phyloP scores from a whole-genome alignment of 92 coral and sea anemone genomes.

The Phenganax subtilis region DNA sequence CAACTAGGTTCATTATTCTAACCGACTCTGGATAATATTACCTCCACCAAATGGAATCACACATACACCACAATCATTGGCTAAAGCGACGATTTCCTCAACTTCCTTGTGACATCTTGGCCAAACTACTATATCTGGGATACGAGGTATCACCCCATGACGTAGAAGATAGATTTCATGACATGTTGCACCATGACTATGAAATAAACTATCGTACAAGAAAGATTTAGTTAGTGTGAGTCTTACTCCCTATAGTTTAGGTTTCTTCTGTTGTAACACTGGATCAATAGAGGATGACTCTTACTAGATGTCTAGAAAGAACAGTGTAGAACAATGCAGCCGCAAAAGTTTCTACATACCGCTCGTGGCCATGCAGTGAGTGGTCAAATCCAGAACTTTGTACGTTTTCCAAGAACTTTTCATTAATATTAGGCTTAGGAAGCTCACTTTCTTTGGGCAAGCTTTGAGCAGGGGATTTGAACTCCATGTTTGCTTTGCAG shows the following conservation, averaged over 20 bases:
- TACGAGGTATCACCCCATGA: constrained; percentile 73
- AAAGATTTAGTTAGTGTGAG: not conserved
- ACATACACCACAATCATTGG: constrained; percentile 78
- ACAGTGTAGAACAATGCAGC: too few species aligned
- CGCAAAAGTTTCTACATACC: not conserved
- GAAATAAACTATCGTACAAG: constrained; percentile 59
- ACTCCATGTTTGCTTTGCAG: constrained; percentile 63
- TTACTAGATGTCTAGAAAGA: too few species aligned
- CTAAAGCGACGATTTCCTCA: constrained; percentile 66
- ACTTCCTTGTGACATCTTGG: constrained; percentile 90
- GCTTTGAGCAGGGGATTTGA: constrained; percentile 70
- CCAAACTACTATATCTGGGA: constrained; percentile 94
- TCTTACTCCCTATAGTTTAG: not conserved
- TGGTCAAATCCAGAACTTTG: constrained; percentile 56
- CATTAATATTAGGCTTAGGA: constrained; percentile 70
- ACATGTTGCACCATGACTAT: constrained; percentile 90
- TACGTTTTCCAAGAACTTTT: constrained; percentile 57
- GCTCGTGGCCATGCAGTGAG: constrained; percentile 69
- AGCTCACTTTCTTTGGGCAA: constrained; percentile 73
- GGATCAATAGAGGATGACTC: too few species aligned
- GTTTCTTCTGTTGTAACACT: too few species aligned
- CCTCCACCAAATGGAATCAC: constrained; percentile 99
- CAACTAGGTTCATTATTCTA: too few species aligned
- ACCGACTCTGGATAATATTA: too few species aligned
- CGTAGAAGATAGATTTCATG: constrained; percentile 87